Percentiles rank a stretch among this genome's conserved stretches.
phyloP scores from a whole-genome alignment of 37 sponge, comb jelly and placozoan genomes.

The Spongilla lacustris region DNA sequence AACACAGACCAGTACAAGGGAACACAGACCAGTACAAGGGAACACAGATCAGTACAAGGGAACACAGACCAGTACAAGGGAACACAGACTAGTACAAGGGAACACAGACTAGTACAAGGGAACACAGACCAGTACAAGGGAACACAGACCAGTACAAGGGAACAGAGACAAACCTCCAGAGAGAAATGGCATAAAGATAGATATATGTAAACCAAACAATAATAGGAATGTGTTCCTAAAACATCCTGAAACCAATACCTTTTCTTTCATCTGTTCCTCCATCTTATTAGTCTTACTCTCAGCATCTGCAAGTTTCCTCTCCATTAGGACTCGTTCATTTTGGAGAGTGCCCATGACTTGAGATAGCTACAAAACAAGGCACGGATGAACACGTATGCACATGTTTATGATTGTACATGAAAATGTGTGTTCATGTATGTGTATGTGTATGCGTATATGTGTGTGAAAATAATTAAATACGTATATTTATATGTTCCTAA shows the following conservation, averaged over 20 bases:
- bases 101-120: not conserved
- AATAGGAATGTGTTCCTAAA: not conserved
- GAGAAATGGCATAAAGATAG: too few relatives aligned
- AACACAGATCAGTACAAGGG: not conserved
- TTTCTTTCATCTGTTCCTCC: slow-evolving; percentile 33
- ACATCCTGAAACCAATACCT: slow-evolving; percentile 22
- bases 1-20: too few relatives aligned
- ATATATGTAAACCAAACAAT: too few relatives aligned
- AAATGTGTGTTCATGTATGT: too few relatives aligned
- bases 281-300: slow-evolving; percentile 23
- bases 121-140: not conserved
- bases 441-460: too few relatives aligned
- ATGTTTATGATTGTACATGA: too few relatives aligned
- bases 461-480: too few relatives aligned
- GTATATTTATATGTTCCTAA: too few relatives aligned
- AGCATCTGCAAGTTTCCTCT: slow-evolving; percentile 55
- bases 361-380: slow-evolving; percentile 40
- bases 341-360: slow-evolving; percentile 17
- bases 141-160: too few relatives aligned
- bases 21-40: not conserved
- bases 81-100: not conserved
- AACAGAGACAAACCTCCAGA: too few relatives aligned
- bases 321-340: slow-evolving; percentile 46
- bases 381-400: not conserved
- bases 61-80: not conserved